Percentiles rank a stretch among this genome's conserved stretches.
phyloP scores from a whole-genome alignment of 2,113 vertebrate genomes.

The Nibea coibor region DNA sequence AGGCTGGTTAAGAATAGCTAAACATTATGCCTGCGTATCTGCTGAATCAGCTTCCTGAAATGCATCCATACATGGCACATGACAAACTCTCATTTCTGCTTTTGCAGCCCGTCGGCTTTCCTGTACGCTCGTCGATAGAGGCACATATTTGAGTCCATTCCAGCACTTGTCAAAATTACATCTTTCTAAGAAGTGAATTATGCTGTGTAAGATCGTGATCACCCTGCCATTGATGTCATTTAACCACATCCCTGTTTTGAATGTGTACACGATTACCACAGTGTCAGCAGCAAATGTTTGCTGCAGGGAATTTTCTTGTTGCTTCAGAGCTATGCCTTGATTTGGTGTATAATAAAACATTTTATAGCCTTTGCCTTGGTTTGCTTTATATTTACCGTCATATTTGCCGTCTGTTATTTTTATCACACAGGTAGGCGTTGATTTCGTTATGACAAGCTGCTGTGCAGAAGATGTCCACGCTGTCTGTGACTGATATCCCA shows the following conservation, averaged over 20 bases:
- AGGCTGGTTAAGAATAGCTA: constrained; percentile 48
- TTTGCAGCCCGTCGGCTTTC: constrained; percentile 40
- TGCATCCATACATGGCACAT: constrained; percentile 52
- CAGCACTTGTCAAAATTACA: neutral
- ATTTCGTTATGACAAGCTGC: constrained; percentile 87
- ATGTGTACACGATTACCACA: neutral
- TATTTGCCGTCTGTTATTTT: constrained; percentile 1
- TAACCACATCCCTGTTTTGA: constrained; percentile 18
- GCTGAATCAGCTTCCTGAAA: constrained; percentile 77
- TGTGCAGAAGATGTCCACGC: constrained; percentile 87
- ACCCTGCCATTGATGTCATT: neutral
- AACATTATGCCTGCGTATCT: constrained; percentile 26
- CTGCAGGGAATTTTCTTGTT: neutral
- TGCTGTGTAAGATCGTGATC: neutral
- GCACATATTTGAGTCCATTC: neutral
- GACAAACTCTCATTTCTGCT: constrained; percentile 80
- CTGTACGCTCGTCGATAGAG: neutral
- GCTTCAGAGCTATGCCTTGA: neutral
- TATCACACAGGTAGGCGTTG: constrained; percentile 74
- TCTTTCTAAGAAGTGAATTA: constrained; percentile 33
- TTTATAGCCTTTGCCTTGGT: neutral
- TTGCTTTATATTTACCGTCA: neutral
- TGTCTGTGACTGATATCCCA: constrained; percentile 86
- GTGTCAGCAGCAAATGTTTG: neutral
- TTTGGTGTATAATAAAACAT: neutral